Evolutionary conservation across 2,888 invertebrate genomes (phyloP), one percentile per base, ranked within the genome.

Genomic region (Peribatodes rhomboidaria): DNA sequence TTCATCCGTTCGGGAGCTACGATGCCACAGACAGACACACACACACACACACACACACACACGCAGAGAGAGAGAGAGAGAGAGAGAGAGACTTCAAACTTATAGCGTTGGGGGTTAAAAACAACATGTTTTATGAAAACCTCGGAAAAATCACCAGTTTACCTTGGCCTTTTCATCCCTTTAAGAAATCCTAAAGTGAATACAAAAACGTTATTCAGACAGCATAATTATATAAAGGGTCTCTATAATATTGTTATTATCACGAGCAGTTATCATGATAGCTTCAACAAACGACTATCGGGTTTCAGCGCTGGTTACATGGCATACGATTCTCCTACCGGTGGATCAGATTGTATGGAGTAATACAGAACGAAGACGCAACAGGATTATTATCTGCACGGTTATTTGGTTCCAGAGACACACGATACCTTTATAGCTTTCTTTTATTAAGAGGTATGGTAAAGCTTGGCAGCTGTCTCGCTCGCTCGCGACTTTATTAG

Each of bases 201-300:
- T 50, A 11, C 18, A 35, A 1, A 11, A 18, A 8, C 18, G 3
- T 35, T 18, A 35, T 50, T 2, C 20, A 14, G 14, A 9, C 14
- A 31, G 46, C 33, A 2, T n/a, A n/a, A n/a, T n/a, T n/a, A n/a
- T 35, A 18, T 4, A 41, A 44, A 10, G 13, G 49, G 42, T 61
- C 61, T 61, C 33, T 35, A 46, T 52, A 57, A 9, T 14, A 11
- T 56, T 22, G 44, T 8, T 44, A 42, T 9, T 42, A 49, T 39
- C 33, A 42, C 42, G 44, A 20, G 46, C 54, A 59, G 56, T 50
- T 71, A 72, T 72, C 68, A 54, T 59, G 44, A 50, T 39, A 47
- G 59, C 55, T 79, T 73, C 75, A 72, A 57, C 66, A 72, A 73
- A 73, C 44, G 33, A 60, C 65, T 69, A 73, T 72, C 74, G 63